Conservation (phyloP, 2,888 invertebrate genomes). For the Ectemnius cavifrons region DNA sequence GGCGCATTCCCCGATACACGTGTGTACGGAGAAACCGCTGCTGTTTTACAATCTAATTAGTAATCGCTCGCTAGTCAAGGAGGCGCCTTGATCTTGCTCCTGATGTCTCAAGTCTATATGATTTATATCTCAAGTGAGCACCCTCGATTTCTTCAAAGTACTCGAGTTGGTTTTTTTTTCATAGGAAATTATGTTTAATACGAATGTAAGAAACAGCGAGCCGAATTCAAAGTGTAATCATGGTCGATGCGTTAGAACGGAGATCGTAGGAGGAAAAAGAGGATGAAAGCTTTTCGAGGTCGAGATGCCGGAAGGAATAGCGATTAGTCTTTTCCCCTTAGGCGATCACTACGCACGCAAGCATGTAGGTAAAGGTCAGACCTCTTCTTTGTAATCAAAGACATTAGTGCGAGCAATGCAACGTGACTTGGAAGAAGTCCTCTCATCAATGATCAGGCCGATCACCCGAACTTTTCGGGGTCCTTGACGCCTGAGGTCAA, state of each 20-base stretch:
- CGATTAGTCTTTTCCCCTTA: conserved; percentile 51
- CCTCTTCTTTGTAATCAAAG: conserved; percentile 32
- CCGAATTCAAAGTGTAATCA: too few species aligned
- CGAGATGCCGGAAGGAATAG: conserved; percentile 50
- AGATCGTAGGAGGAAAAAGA: conserved; percentile 9
- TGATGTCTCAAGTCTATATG: too few species aligned
- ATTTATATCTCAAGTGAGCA: too few species aligned
- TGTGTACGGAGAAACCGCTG: background rate
- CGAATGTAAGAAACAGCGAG: too few species aligned
- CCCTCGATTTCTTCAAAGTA: too few species aligned
- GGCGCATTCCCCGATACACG: background rate
- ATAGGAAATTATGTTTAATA: too few species aligned
- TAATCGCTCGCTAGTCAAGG: background rate
- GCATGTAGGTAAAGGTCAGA: conserved; percentile 48
- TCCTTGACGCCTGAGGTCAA: background rate
- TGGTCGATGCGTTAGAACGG: background rate
- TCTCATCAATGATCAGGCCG: background rate
- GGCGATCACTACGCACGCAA: conserved; percentile 32
- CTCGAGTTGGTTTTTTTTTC: too few species aligned
- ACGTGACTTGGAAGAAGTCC: conserved; percentile 27
- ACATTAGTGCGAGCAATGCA: conserved; percentile 17
- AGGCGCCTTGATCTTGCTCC: background rate
- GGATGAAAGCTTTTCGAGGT: conserved; percentile 48
- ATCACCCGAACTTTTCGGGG: background rate
- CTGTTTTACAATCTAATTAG: too few species aligned